Evolutionary conservation across 2,888 invertebrate genomes (phyloP), one percentile per base, ranked within the genome.

Genomic region (Rugalucina vietnamica): DNA sequence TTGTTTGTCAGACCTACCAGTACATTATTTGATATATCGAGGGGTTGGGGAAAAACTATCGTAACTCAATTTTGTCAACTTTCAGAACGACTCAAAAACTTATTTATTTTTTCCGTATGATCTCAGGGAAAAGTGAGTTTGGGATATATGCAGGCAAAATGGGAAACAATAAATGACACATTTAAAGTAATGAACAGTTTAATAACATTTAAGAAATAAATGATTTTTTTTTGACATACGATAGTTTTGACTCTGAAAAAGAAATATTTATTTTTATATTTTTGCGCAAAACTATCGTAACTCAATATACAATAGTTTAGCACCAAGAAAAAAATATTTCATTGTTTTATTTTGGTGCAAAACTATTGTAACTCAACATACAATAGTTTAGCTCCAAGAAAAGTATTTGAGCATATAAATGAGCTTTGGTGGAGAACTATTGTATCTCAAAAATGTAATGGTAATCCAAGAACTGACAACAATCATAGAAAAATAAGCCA

Each of bases 21-120:
- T n/a, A n/a, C n/a, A n/a, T n/a, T n/a, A 43, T 18, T 43, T 18
- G 18, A 43, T 8, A 60, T 60, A 8, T 70, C 70, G 70, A 36
- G 70, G 70, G 70, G 24, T 70, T 14, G 36, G 34, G 36, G 70
- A 34, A 70, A 70, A 39, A 70, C 70, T 70, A 70, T 70, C n/a
- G 70, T 70, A 70, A n/a, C 70, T 70, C 36, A n/a, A 70, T 36
- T 70, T 70, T 70, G n/a, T 3, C n/a, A 70, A 70, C 36, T 70
- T 70, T 70, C 36, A 34, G 36, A 36, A 36, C 32, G 70, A 70
- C 37, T 36, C 34, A 70, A 70, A 70, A 70, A 70, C 70, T 39
- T 70, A 27, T 39, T 70, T 70, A 27, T 70, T 70, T 70, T 34
- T 36, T 29, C n/a, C 8, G 32, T 36, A 24, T 21, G 12, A 70